phyloP scores from a whole-genome alignment of 2,113 vertebrate genomes.

The Engraulis encrasicolus region DNA sequence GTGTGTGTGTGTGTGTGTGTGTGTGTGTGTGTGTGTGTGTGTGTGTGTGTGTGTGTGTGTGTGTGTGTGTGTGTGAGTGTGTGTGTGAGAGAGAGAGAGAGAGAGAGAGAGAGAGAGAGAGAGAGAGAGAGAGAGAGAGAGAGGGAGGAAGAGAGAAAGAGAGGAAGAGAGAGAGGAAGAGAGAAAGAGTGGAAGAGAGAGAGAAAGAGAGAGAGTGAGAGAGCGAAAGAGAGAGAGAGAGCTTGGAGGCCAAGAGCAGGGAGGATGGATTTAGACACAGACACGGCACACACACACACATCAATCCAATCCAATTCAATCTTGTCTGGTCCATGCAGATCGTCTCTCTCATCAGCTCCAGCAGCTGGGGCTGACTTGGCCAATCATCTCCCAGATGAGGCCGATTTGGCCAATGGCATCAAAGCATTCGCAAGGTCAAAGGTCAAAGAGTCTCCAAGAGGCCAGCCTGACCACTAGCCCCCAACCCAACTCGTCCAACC shows the following conservation, averaged over 20 bases:
- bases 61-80: background rate
- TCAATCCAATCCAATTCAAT: too few species aligned
- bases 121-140: too few species aligned
- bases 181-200: too few species aligned
- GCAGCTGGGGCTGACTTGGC: background rate
- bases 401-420: background rate
- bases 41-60: background rate
- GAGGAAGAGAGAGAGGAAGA: too few species aligned
- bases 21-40: background rate
- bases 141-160: too few species aligned
- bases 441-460: background rate
- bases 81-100: slow-evolving; percentile 12
- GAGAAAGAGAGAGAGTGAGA: too few species aligned
- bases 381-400: too few species aligned
- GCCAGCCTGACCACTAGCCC: background rate
- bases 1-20: background rate
- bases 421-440: background rate
- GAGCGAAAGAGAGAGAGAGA: too few species aligned
- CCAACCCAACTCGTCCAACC: too few species aligned
- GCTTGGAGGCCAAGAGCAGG: too few species aligned
- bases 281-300: too few species aligned
- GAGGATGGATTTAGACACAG: too few species aligned
- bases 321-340: background rate
- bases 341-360: background rate
- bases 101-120: background rate